These are phyloP conservation scores for Acyrthosiphon pisum DNA, from an alignment of 1,140 invertebrate genomes.

Conservation along the genomic window DNA sequence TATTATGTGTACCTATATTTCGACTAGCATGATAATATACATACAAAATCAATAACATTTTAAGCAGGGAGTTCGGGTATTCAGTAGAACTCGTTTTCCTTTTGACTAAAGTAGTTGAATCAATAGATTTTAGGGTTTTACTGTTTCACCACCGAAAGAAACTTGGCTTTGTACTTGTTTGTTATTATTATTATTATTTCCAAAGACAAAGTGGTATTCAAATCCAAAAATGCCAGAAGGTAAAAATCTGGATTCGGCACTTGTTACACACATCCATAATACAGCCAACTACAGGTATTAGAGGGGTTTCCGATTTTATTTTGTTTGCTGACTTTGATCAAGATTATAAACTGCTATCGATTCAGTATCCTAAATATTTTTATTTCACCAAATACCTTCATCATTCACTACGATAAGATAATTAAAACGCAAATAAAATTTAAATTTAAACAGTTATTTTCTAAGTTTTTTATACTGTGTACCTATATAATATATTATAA, in stretches of 20 bases:
- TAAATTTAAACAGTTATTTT: background rate
- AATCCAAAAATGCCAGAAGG: constrained; percentile 12
- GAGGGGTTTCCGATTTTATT: background rate
- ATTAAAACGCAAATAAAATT: background rate
- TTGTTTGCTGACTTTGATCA: background rate
- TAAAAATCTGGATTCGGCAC: constrained; percentile 14
- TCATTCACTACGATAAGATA: background rate
- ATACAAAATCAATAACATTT: background rate
- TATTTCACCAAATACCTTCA: background rate
- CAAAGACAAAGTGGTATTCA: constrained; percentile 24
- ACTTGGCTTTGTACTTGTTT: background rate
- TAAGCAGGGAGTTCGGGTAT: background rate
- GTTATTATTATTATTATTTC: constrained; percentile 35
- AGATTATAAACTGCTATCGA: background rate
- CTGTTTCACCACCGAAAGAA: background rate
- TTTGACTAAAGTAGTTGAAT: constrained; percentile 28
- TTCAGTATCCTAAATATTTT: background rate
- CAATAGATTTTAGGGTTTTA: background rate
- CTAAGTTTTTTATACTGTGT: no score
- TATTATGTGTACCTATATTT: background rate
- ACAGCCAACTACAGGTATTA: background rate
- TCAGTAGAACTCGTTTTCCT: constrained; percentile 29
- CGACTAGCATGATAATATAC: background rate
- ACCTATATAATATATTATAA: no score
- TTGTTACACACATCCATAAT: background rate